Conservation (phyloP, 2,797 vertebrate species). For the Mycteria americana region DNA sequence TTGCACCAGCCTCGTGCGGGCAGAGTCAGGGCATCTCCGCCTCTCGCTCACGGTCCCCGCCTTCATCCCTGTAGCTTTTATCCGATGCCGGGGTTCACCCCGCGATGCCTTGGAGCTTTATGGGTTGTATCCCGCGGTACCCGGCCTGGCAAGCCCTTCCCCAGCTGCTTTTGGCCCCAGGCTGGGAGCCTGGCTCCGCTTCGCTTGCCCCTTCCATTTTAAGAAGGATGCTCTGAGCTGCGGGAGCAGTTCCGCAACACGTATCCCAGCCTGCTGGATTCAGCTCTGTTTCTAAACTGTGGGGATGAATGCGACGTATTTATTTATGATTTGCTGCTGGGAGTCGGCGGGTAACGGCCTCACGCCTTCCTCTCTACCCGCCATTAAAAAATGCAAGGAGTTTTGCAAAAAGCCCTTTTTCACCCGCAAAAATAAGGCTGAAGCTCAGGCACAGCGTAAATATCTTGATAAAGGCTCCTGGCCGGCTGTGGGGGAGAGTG, state of each 20-base stretch:
- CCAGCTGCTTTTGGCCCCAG: background rate
- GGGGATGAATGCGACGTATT: background rate
- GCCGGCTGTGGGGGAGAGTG: background rate
- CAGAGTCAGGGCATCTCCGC: background rate
- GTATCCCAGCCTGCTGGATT: background rate
- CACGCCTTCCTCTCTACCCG: fast-evolving
- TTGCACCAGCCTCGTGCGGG: background rate
- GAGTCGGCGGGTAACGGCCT: background rate
- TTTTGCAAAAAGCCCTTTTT: background rate
- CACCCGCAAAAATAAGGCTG: too few relatives aligned
- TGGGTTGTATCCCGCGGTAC: background rate
- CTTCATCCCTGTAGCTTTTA: background rate
- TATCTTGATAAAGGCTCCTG: background rate
- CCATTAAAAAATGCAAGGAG: background rate
- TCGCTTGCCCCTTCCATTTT: background rate
- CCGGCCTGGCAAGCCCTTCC: background rate
- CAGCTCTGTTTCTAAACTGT: background rate
- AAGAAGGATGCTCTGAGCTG: background rate
- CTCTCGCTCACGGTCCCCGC: background rate
- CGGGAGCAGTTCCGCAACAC: too few relatives aligned
- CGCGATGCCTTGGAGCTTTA: background rate
- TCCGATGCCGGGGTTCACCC: background rate
- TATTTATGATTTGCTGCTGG: background rate
- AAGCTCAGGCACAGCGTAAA: background rate
- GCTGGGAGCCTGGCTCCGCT: background rate